These are phyloP conservation scores for Stegodyphus dumicola DNA, from an alignment of 1,140 invertebrate genomes.

Conservation along the genomic window DNA sequence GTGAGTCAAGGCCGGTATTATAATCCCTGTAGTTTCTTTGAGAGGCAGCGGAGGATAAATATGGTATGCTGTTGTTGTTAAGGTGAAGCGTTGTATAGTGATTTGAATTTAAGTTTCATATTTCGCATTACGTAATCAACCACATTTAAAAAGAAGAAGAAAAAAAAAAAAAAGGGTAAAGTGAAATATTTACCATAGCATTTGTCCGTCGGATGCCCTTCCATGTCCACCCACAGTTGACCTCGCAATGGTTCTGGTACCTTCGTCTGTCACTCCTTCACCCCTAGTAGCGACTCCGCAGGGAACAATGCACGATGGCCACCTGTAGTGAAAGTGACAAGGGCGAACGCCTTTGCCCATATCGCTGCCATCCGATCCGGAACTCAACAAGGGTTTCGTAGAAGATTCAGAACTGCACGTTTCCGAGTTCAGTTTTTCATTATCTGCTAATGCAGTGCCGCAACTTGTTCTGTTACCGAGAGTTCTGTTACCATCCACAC, in stretches of 20 bases:
- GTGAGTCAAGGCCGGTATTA: no score
- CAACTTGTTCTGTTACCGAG: conserved; percentile 10
- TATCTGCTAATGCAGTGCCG: conserved; percentile 11
- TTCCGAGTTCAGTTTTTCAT: conserved; percentile 24
- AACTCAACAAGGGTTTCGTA: conserved; percentile 49
- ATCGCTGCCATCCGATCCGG: conserved; percentile 62
- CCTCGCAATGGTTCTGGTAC: conserved; percentile 27
- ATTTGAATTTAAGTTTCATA: no score
- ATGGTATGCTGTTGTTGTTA: no score
- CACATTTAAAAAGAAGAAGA: no score
- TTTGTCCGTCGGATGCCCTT: conserved; percentile 42
- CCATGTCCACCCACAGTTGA: conserved; percentile 38
- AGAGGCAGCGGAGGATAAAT: no score
- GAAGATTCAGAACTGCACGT: conserved; percentile 61
- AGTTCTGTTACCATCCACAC: conserved; percentile 24
- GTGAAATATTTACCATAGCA: conserved; percentile 36
- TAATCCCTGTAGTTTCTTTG: not conserved
- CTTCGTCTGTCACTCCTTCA: conserved; percentile 3
- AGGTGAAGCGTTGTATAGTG: no score
- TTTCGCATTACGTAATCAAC: no score
- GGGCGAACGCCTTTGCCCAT: conserved; percentile 10
- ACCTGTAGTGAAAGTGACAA: conserved; percentile 58
- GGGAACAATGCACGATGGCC: conserved; percentile 54
- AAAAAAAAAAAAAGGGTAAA: not conserved
- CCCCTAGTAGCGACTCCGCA: conserved; percentile 32